Base-by-base conservation (phyloP, 2,888 invertebrate genomes). In the Limenitis camilla region DNA sequence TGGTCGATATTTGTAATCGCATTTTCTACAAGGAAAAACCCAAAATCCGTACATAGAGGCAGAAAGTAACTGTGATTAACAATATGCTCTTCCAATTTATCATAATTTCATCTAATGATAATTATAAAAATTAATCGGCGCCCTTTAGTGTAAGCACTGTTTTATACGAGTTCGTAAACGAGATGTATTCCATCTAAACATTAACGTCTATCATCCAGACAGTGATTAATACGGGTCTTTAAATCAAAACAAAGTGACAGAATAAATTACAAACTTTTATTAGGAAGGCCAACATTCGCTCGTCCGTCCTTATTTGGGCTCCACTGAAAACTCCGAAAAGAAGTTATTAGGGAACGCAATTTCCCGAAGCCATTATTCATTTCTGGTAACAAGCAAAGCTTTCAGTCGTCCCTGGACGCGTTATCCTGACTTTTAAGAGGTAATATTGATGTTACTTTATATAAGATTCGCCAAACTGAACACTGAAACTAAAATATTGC, bases 281-380 rank as follows among this genome's bases (percentile, higher is more conserved):
- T 72, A 73, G 58, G 55, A 56, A 60, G 50, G 53, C 53, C 59
- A 58, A 60, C 58, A 57, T 64, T 55, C 57, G 44, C 53, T 53
- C 62, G 63, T 63, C 65, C 61, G 59, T 75, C 69, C 72, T 74
- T 68, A 74, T 81, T 81, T 76, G 70, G 61, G 67, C 71, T 77
- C 71, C 69, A 70, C 76, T 77, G 76, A 72, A 75, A 79, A 76
- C 68, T 76, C 70, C 39, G 64, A 69, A 72, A 74, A 79, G 74
- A 79, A 81, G 76, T 78, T 81, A 77, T 83, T 80, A 81, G 71
- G 67, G 66, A 66, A 77, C 72, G 74, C 76, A 80, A 84, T 84
- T 81, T 82, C 76, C 74, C 72, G 67, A 69, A 77, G 78, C 74
- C 77, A 82, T 84, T 79, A 81, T 71, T 84, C 84, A 84, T 81